These are phyloP conservation scores for Limanda limanda DNA, from an alignment of 2,113 vertebrate genomes.

Conservation along the genomic window DNA sequence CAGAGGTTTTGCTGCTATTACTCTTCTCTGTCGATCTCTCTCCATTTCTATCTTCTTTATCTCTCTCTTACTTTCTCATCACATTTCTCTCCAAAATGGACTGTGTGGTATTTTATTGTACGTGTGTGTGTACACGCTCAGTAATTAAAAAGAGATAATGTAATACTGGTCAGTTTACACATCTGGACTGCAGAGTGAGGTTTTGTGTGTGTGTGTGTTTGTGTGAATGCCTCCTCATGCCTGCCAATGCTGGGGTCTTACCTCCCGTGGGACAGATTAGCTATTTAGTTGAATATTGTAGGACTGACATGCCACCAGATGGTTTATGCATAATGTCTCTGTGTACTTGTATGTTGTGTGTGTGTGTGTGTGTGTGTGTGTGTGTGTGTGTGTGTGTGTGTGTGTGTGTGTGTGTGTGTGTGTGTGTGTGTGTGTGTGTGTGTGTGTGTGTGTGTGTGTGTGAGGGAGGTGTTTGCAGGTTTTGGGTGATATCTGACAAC, in stretches of 20 bases:
- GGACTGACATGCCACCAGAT: constrained; percentile 62
- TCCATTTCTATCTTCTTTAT: neutral
- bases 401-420: neutral
- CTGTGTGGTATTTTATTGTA: neutral
- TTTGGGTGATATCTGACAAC: constrained; percentile 18
- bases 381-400: constrained; percentile 1
- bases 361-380: constrained; percentile 1
- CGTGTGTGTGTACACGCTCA: constrained; percentile 1
- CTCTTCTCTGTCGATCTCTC: neutral
- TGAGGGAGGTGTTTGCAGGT: constrained; percentile 49
- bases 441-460: constrained; percentile 14
- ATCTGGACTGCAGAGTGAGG: constrained; percentile 26
- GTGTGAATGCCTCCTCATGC: constrained; percentile 42
- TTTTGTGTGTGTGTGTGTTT: constrained; percentile 22
- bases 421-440: neutral
- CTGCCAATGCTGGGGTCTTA: constrained; percentile 17
- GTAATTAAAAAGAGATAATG: constrained; percentile 33
- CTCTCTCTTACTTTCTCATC: neutral
- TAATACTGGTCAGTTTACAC: constrained; percentile 16
- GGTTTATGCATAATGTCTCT: constrained; percentile 10
- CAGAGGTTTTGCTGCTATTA: neutral
- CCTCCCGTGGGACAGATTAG: constrained; percentile 56
- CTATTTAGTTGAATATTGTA: constrained; percentile 49
- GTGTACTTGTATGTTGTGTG: neutral
- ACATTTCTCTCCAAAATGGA: constrained; percentile 16